Base-by-base conservation (phyloP, 2,888 invertebrate species). In the Hedya salicella region DNA sequence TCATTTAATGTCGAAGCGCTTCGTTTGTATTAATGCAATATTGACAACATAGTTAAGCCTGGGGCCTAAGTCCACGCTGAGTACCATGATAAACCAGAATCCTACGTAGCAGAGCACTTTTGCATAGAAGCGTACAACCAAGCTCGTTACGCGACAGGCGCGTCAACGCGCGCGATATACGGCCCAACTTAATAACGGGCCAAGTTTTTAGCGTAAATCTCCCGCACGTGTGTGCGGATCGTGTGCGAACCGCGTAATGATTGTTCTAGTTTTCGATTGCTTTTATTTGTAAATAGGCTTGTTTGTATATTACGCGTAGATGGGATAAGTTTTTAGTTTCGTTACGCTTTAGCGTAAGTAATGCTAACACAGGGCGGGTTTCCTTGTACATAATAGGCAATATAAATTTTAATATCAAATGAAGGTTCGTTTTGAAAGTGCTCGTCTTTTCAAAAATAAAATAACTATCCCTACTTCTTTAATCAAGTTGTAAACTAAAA, bases 181-280 rank as follows among this genome's bases (percentile, higher is more conserved):
- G 74, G 68, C 71, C 72, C 52, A 81, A 82, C 76, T 81, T 78
- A 74, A 70, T 77, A 77, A 78, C 75, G 72, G 73, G 73, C 56
- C 62, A 80, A 82, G 77, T 82, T 82, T 82, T 79, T 77, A 76
- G 73, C 71, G 71, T 74, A 79, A 74, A 78, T 78, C 77, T 73
- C 71, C 62, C 56, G 69, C 73, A 70, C 67, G 68, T 73, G 73
- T 74, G 72, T 50, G 14, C 53, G 69, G 46, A 63, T 62, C 65
- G 62, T 64, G 67, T 62, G 68, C 65, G 50, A 49, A 64, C 59
- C 46, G 57, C 68, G 50, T 69, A 68, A 70, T 70, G 68, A 68
- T 44, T 68, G 63, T 64, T 68, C 70, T 65, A 71, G 71, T 68
- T 60, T 69, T 67, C 67, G 57, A 71, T 71, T 65, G 68, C 64